Base-by-base conservation (phyloP, 2,888 invertebrate species). In the Stenodema calcarata region DNA sequence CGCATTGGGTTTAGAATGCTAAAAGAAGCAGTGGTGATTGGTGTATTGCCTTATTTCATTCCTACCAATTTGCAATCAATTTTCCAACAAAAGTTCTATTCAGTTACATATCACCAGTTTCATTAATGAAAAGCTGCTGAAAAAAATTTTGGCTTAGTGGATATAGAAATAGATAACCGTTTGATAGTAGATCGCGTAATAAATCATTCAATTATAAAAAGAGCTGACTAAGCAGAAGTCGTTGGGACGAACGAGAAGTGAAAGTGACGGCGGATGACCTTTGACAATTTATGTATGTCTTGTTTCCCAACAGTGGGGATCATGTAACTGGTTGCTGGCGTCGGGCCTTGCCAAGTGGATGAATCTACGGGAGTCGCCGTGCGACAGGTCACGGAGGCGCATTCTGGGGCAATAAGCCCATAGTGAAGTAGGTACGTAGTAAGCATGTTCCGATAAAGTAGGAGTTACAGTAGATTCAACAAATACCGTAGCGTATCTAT, bases 241-340 rank as follows among this genome's bases (percentile, higher is more conserved):
- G 18, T 11, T 62, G 62, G 62, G 6, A 62, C 6, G 23, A 4
- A 62, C 11, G 16, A 70, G 73, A 73, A 73, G 73, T 73, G 73
- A 73, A 73, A 73, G 73, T 73, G 73, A 73, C 73, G 41, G n/a
- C n/a, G 30, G 73, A 41, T 73, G 73, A 73, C 73, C 73, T 73
- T 73, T 73, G 73, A 73, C 73, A 73, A 73, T 73, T 73, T 73
- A 73, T 30, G 73, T 73, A 73, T 18, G 73, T 73, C 73, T 73
- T 73, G 73, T 73, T 73, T 73, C 73, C 73, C 41, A 73, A 73
- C 73, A 18, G 73, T 73, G 73, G 73, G 30, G 73, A 73, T 41
- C 35, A 73, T 73, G 73, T 73, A 73, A 73, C 73, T 30, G 35
- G 35, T 30, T 30, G 73, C 16, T 23, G 73, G 41, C 35, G 14